phyloP scores from a whole-genome alignment of 2,797 vertebrate species.

The Denticeps clupeoides region DNA sequence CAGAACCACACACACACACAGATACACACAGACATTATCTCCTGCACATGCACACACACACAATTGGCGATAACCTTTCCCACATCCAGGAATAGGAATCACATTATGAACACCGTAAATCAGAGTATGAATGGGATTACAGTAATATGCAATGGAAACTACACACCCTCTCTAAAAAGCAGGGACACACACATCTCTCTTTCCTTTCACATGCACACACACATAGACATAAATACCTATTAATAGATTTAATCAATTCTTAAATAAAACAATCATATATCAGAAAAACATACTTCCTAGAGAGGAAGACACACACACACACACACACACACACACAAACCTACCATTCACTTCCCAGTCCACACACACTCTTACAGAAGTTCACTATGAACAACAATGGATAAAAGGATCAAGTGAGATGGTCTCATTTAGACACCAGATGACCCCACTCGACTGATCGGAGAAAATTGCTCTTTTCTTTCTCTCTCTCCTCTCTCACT shows the following conservation, averaged over 20 bases:
- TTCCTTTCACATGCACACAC: background rate
- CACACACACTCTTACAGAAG: constrained; percentile 1
- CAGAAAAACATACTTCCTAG: constrained; percentile 2
- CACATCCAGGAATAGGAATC: background rate
- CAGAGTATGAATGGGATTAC: background rate
- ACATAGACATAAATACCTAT: constrained; percentile 15
- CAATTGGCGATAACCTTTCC: background rate
- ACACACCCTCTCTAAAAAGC: constrained; percentile 1
- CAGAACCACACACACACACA: constrained; percentile 15
- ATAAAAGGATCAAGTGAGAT: constrained; percentile 3
- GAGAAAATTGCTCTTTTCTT: no score
- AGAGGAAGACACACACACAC: background rate
- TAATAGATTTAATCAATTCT: no score
- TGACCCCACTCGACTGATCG: background rate
- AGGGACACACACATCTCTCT: background rate
- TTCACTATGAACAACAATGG: constrained; percentile 2
- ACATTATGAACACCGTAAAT: constrained; percentile 1
- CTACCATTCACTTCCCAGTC: background rate
- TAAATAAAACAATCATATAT: no score
- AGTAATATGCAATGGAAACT: background rate
- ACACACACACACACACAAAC: background rate
- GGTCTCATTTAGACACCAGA: constrained; percentile 1
- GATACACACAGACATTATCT: constrained; percentile 4
- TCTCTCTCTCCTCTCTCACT: constrained; percentile 2
- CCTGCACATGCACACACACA: constrained; percentile 10